These are phyloP conservation scores for Cottus gobio DNA, from an alignment of 2,113 vertebrate genomes.

Conservation along the genomic window DNA sequence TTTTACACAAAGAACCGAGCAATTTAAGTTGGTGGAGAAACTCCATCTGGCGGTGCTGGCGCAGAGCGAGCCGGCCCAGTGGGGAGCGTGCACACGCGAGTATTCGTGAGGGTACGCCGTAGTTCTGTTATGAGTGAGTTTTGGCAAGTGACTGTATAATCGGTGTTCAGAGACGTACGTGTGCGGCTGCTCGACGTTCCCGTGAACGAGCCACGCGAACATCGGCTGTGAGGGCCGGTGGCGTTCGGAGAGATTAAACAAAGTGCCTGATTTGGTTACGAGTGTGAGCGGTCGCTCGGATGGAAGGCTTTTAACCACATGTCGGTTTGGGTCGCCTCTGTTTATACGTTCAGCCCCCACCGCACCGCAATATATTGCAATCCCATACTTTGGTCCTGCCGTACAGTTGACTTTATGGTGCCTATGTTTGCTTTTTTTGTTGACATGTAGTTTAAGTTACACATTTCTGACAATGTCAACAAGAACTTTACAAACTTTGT, in stretches of 20 bases:
- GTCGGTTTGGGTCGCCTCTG: slow-evolving; percentile 25
- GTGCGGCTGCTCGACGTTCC: slow-evolving; percentile 25
- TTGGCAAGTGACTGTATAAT: slow-evolving; percentile 34
- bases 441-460: background rate
- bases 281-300: slow-evolving; percentile 5
- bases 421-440: background rate
- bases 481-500: background rate
- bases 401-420: background rate
- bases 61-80: slow-evolving; percentile 74
- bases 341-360: background rate
- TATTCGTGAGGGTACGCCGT: background rate
- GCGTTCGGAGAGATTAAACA: slow-evolving; percentile 19
- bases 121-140: background rate
- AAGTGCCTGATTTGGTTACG: slow-evolving; percentile 73
- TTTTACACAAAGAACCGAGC: no score
- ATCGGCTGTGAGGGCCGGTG: background rate
- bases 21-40: slow-evolving; percentile 77
- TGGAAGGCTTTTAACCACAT: slow-evolving; percentile 12
- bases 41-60: slow-evolving; percentile 82
- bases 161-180: slow-evolving; percentile 11
- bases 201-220: background rate
- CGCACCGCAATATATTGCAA: background rate
- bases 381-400: background rate
- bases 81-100: background rate
- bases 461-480: background rate